Conservation (phyloP, 2,888 invertebrate species). For the Athalia cordata region DNA sequence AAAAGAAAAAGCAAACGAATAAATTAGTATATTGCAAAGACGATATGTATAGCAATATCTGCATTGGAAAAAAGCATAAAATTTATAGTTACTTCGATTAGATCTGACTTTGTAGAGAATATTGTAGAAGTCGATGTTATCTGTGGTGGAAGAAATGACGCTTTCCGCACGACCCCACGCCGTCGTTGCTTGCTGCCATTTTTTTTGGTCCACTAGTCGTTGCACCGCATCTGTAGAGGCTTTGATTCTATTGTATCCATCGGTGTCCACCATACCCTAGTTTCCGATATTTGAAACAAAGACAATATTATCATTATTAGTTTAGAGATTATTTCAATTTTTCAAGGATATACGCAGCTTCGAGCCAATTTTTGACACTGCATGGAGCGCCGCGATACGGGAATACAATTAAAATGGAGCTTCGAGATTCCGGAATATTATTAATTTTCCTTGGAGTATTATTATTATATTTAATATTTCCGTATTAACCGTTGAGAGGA, state of each 20-base stretch:
- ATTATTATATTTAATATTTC: too few species aligned
- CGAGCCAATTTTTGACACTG: too few species aligned
- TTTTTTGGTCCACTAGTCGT: conserved; percentile 76
- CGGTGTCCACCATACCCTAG: conserved; percentile 82
- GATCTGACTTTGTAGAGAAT: conserved; percentile 76
- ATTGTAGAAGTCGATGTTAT: conserved; percentile 88
- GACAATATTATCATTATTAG: too few species aligned
- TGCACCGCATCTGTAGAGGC: conserved; percentile 77
- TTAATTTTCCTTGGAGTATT: too few species aligned
- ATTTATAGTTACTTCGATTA: background rate
- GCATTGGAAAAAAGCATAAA: background rate
- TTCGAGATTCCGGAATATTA: too few species aligned
- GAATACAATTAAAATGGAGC: too few species aligned
- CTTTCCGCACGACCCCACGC: conserved; percentile 81
- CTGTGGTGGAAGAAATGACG: conserved; percentile 79
- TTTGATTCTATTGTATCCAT: conserved; percentile 79
- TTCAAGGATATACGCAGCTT: too few species aligned
- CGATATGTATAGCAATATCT: too few species aligned
- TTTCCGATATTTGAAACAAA: background rate
- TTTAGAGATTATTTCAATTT: too few species aligned
- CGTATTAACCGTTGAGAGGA: conserved; percentile 80
- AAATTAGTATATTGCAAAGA: too few species aligned
- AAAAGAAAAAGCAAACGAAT: too few species aligned
- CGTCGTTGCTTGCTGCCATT: conserved; percentile 78
- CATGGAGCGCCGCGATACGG: too few species aligned